These are phyloP conservation scores for Alloplasta piceator DNA, from an alignment of 2,888 invertebrate genomes.

Conservation along the genomic window DNA sequence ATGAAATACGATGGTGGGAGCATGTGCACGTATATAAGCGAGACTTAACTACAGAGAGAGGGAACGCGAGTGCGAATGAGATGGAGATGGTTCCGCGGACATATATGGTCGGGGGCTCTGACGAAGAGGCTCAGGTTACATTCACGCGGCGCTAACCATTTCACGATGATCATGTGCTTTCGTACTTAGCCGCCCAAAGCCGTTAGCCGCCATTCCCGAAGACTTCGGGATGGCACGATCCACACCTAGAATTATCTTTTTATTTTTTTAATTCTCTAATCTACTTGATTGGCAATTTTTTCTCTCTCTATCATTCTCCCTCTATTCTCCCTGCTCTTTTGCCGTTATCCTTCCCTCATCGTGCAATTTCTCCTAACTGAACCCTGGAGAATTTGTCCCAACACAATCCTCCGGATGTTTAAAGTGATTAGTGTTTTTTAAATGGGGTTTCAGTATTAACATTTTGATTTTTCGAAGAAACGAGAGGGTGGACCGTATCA, in stretches of 20 bases:
- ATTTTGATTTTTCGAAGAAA: neutral
- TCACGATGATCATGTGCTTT: slow-evolving; percentile 74
- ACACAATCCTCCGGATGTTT: no score
- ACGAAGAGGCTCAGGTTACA: slow-evolving; percentile 82
- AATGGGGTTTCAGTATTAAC: neutral
- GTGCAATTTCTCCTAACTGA: no score
- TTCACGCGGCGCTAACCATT: slow-evolving; percentile 78
- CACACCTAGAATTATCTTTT: slow-evolving; percentile 23
- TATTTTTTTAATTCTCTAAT: slow-evolving; percentile 26
- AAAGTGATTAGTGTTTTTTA: no score
- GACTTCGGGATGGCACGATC: slow-evolving; percentile 29
- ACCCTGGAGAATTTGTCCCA: no score
- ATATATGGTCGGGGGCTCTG: slow-evolving; percentile 82
- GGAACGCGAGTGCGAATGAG: slow-evolving; percentile 72
- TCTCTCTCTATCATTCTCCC: slow-evolving; percentile 20
- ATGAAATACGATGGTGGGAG: neutral
- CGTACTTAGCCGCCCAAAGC: slow-evolving; percentile 31
- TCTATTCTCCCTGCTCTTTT: slow-evolving; percentile 47
- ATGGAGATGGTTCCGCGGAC: slow-evolving; percentile 79
- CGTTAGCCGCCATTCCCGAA: slow-evolving; percentile 45
- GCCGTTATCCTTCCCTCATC: neutral
- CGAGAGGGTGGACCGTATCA: slow-evolving; percentile 8
- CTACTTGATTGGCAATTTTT: slow-evolving; percentile 16
- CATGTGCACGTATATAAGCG: slow-evolving; percentile 36
- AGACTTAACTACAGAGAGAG: slow-evolving; percentile 64